Base-by-base conservation (phyloP, 2,888 invertebrate species). In the Troides aeacus region DNA sequence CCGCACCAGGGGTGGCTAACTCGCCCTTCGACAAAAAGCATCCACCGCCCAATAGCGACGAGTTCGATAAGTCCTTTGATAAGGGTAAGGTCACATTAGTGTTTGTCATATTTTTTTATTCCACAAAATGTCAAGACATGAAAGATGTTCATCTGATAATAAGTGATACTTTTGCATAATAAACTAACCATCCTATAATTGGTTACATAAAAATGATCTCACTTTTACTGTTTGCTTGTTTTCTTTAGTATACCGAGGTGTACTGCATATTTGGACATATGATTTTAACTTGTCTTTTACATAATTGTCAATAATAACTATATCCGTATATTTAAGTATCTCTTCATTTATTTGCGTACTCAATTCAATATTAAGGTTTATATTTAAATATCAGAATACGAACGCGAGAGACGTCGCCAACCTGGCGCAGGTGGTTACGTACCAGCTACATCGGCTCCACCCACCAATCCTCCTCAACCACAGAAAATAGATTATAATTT, bases 401-500 rank as follows among this genome's bases (percentile, higher is more conserved):
- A 92, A 75, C 86, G 92, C 17, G 92, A 92, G 71, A 80, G 92
- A n/a, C 84, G 90, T 30, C 85, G 92, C 0, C 87, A 87, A 70
- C 89, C 88, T 1, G 83, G 83, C 1, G 85, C 89, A 0, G 92
- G 92, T 42, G 91, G 92, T 1, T 92, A 92, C 75, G 90, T 92
- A 2, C 91, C 92, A 0, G 90, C 91, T 0, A 83, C 87, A 0
- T 74, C 83, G 0, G 73, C 89, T 1, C 79, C 86, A 69, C 76
- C 90, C 42, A 56, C 56, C 53, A 79, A 86, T 68, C 81, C 89
- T 69, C 81, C 92, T 39, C 84, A 88, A 64, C 91, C 92, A 2
- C 93, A 94, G 76, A 93, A 93, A 77, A 92, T 93, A 68, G 93
- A 93, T 79, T 93, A 94, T 76, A 93, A 94, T 69, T 93, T 95